Base-by-base conservation (phyloP, 2,797 vertebrate species). In the Hippocampus kuda region DNA sequence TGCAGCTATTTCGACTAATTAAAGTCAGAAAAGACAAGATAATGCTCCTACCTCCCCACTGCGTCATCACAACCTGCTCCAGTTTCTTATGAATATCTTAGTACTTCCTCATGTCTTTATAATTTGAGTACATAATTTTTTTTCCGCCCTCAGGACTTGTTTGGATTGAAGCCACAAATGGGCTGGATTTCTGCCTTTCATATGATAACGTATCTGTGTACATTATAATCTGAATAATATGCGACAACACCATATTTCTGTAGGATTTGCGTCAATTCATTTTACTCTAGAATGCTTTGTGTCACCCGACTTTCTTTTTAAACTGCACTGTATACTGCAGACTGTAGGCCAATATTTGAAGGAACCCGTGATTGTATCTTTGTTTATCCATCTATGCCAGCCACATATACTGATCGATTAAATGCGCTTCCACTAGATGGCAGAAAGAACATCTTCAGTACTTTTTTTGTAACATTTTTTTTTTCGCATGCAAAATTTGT, bases 81-180 rank as follows among this genome's bases (percentile, higher is more conserved):
- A 70, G 77, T 83, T 75, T 73, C 54, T 69, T 72, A n/a, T 59
- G 30, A 77, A 67, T 68, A 42, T 76, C 34, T 76, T 68, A 66
- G 12, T 8, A 0, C 59, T 73, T 27, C 67, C 67, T 81, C 75
- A 68, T 81, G 69, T 77, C 59, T 61, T 61, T 61, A 34, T 61
- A 34, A 38, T 61, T 61, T 34, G 26, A 59, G 24, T 69, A 71
- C 70, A 71, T 81, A 72, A 81, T 83, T 77, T 49, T 34, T 34
- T 75, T 70, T 70, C 44, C 67, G 68, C 75, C 74, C 67, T 12
- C 41, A 72, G 79, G 81, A 73, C 72, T 74, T 70, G 56, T 70
- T 38, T 65, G 63, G 44, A 48, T 10, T 12, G 10, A 65, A 46
- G 62, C 38, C 61, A 34, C 3, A 6, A 30, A 20, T 9, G 30